phyloP scores from a whole-genome alignment of 1,140 invertebrate genomes.

The Drosophila prosaltans region DNA sequence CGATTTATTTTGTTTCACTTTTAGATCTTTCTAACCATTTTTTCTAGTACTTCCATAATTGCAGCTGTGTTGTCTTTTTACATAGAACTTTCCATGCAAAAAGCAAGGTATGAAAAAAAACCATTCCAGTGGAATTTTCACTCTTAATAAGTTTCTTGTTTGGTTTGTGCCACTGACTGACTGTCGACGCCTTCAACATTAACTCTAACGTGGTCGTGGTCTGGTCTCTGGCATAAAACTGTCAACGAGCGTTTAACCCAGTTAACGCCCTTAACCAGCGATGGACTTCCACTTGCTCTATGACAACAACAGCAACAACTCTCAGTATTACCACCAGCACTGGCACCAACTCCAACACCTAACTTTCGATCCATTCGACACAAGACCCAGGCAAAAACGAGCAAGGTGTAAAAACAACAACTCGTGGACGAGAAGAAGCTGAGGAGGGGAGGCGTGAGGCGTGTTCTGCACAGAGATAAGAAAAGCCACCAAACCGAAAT shows the following conservation, averaged over 20 bases:
- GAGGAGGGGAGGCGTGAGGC: constrained; percentile 15
- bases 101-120: constrained; percentile 54
- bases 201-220: constrained; percentile 33
- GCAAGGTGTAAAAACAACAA: constrained; percentile 74
- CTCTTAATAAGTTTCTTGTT: constrained; percentile 78
- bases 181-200: constrained; percentile 54
- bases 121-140: constrained; percentile 73
- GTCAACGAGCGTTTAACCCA: constrained; percentile 79
- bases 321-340: constrained; percentile 16
- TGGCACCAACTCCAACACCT: constrained; percentile 23
- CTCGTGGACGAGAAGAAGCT: not conserved
- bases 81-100: constrained; percentile 61
- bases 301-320: constrained; percentile 27
- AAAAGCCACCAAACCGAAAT: constrained; percentile 47
- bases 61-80: constrained; percentile 42
- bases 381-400: constrained; percentile 45
- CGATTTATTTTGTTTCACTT: constrained; percentile 72
- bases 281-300: constrained; percentile 25
- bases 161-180: constrained; percentile 76
- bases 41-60: constrained; percentile 47
- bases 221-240: constrained; percentile 65
- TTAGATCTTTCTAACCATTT: constrained; percentile 25
- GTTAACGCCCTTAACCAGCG: constrained; percentile 72
- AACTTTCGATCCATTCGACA: constrained; percentile 61
- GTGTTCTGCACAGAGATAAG: constrained; percentile 43